A percentile compares a stretch with the other conserved stretches of the same genome.
Evolutionary conservation across 2,797 vertebrate genomes (phyloP).

Genomic region (Pygocentrus nattereri): DNA sequence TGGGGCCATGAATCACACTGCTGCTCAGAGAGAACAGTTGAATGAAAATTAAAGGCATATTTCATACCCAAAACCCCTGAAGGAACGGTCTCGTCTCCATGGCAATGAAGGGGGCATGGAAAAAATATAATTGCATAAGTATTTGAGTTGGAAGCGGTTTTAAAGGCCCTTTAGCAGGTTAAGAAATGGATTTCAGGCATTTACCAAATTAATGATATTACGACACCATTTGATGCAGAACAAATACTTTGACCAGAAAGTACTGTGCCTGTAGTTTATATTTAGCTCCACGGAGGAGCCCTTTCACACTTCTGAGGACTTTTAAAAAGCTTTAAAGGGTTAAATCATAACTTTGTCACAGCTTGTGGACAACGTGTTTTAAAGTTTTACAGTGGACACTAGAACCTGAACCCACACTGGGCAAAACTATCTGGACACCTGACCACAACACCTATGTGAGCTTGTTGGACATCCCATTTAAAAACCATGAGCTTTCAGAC

Average conservation of each 20-base stretch:
- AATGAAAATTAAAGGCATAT: constrained; percentile 56
- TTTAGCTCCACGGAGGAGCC: neutral
- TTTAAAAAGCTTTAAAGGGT: neutral
- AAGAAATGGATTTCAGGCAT: neutral
- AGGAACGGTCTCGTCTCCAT: constrained; percentile 31
- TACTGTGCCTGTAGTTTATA: neutral
- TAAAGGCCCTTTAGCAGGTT: constrained; percentile 14
- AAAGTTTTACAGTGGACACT: neutral
- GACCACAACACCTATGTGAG: too few species aligned
- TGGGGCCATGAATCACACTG: constrained; percentile 47
- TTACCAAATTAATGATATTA: constrained; percentile 36
- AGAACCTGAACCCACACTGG: neutral
- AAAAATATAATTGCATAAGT: constrained; percentile 21
- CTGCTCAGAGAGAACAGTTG: constrained; percentile 29
- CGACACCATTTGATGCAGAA: constrained; percentile 30
- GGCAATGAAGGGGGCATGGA: constrained; percentile 22
- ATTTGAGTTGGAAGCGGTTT: constrained; percentile 16
- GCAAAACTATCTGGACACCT: too few species aligned
- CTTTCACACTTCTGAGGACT: neutral
- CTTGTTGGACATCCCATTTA: too few species aligned
- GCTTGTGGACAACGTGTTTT: neutral
- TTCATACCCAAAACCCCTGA: constrained; percentile 41
- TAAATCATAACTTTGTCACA: neutral
- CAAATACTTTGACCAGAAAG: neutral
- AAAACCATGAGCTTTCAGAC: too few species aligned